Percentiles rank a stretch among this genome's conserved stretches.
These are phyloP conservation scores for Penaeus japonicus DNA, from an alignment of 1,140 invertebrate genomes.

Conservation along the genomic window DNA sequence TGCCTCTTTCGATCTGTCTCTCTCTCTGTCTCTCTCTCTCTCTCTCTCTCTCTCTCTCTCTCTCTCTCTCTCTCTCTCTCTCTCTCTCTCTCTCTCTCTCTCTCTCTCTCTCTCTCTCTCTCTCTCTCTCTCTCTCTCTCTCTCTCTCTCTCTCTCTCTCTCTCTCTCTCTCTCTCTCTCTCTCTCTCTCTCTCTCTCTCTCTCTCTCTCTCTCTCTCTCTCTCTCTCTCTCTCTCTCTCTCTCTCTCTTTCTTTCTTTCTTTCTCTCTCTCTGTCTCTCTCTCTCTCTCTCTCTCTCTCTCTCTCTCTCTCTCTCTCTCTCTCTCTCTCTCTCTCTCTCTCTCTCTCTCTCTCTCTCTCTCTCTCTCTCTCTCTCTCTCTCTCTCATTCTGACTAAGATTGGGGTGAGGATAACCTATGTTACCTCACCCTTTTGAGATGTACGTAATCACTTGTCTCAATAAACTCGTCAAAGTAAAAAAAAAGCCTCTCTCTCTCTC, in stretches of 20 bases:
- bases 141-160: neutral
- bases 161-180: neutral
- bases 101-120: constrained; percentile 15
- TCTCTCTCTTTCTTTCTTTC: neutral
- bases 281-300: neutral
- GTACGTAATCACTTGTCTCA: no score
- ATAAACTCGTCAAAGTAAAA: no score
- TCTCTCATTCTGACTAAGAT: no score
- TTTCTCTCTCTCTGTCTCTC: neutral
- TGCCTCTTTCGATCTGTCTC: constrained; percentile 3
- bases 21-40: constrained; percentile 16
- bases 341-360: neutral
- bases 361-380: no score
- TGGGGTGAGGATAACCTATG: no score
- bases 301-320: neutral
- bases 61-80: constrained; percentile 17
- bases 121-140: constrained; percentile 15
- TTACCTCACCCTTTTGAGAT: no score
- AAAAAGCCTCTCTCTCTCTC: no score
- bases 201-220: neutral
- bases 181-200: neutral
- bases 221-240: neutral
- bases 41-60: constrained; percentile 19
- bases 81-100: constrained; percentile 13
- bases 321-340: neutral